These are phyloP conservation scores for Diadophis punctatus DNA, from an alignment of 2,113 vertebrate genomes.

Conservation along the genomic window DNA sequence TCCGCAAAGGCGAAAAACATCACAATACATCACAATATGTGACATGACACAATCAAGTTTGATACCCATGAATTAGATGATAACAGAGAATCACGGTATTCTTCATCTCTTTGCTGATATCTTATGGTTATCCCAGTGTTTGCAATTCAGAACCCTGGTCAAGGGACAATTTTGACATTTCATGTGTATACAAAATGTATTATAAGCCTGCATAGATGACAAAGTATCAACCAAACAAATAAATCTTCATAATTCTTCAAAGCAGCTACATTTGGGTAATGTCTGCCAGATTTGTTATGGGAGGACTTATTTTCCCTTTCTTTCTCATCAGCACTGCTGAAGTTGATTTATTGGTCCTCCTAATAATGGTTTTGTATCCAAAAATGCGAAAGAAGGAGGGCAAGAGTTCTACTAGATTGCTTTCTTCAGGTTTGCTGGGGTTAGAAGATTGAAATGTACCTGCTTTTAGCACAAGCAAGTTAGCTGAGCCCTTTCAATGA, in stretches of 20 bases:
- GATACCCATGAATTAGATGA: neutral
- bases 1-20: no score
- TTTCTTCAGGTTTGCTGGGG: neutral
- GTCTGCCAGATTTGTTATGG: neutral
- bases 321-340: neutral
- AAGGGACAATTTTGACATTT: neutral
- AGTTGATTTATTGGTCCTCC: neutral
- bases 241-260: neutral
- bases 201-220: neutral
- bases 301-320: neutral
- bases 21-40: rapidly evolving
- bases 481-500: neutral
- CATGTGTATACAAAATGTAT: neutral
- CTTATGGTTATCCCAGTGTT: neutral
- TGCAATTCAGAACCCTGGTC: neutral
- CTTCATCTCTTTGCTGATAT: neutral
- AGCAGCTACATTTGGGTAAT: neutral
- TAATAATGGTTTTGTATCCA: neutral
- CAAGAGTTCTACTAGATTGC: neutral
- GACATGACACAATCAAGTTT: no score
- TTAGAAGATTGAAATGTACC: slow-evolving; percentile 5
- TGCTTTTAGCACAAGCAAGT: neutral
- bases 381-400: neutral
- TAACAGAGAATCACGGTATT: neutral
- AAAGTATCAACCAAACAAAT: neutral